A percentile compares a stretch with the other conserved stretches of the same genome.
Conservation (phyloP, 2,797 vertebrate genomes). For the Enteromius thamalakanensis region DNA sequence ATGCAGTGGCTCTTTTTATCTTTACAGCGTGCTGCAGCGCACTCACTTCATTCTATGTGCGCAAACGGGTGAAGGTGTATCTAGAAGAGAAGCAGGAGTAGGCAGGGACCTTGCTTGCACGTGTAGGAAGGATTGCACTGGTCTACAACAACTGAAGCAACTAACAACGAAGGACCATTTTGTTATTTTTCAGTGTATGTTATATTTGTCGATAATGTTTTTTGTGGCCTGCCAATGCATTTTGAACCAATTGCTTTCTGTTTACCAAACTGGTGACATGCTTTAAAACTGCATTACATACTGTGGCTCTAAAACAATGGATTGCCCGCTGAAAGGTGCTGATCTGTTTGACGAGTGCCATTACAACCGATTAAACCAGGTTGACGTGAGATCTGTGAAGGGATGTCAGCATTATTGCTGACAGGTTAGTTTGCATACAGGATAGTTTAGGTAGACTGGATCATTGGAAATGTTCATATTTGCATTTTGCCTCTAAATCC, state of each 20-base stretch:
- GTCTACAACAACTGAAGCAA: constrained; percentile 51
- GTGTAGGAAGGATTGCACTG: constrained; percentile 54
- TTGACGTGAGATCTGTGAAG: neutral
- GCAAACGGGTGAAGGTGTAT: constrained; percentile 78
- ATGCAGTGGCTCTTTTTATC: constrained; percentile 88
- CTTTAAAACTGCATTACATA: constrained; percentile 35
- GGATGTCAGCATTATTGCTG: constrained; percentile 7
- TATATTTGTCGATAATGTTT: constrained; percentile 52
- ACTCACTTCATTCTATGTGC: constrained; percentile 86
- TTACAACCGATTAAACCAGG: neutral
- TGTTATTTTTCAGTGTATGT: constrained; percentile 52
- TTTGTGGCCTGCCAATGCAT: constrained; percentile 71
- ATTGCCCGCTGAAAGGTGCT: constrained; percentile 18
- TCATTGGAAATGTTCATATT: constrained; percentile 1
- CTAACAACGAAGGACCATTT: constrained; percentile 53
- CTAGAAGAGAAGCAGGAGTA: constrained; percentile 79
- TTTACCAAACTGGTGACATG: constrained; percentile 45
- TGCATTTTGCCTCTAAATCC: constrained; percentile 22
- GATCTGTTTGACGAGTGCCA: constrained; percentile 17
- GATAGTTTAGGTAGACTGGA: constrained; percentile 25
- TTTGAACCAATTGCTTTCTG: constrained; percentile 50
- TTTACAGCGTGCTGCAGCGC: constrained; percentile 86
- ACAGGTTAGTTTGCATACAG: neutral
- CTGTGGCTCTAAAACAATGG: neutral
- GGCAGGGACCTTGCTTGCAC: constrained; percentile 49